Conservation (phyloP, 2,113 vertebrate genomes). For the Calyptomena viridis region DNA sequence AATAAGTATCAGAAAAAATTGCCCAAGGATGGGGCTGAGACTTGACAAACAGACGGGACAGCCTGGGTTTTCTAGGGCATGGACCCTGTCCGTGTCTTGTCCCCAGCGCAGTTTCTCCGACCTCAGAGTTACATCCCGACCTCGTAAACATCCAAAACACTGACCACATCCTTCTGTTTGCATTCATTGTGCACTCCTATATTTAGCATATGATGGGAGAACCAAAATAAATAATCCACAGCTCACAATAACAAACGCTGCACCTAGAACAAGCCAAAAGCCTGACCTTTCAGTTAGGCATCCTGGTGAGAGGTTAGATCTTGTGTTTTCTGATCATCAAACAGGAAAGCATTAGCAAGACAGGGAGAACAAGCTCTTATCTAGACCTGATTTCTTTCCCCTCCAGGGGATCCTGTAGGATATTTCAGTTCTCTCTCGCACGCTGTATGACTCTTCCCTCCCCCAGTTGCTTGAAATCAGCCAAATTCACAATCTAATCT, state of each 20-base stretch:
- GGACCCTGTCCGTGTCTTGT: fast-evolving
- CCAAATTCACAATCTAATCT: constrained; percentile 67
- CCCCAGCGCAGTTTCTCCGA: background rate
- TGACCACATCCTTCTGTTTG: background rate
- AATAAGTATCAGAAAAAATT: background rate
- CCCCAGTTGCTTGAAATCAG: constrained; percentile 49
- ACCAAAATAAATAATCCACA: background rate
- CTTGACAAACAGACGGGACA: background rate
- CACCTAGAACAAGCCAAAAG: background rate
- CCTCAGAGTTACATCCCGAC: background rate
- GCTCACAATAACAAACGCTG: background rate
- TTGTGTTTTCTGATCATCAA: constrained; percentile 50
- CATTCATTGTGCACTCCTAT: background rate
- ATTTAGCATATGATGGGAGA: background rate
- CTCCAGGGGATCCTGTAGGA: constrained; percentile 61
- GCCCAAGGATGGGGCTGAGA: background rate
- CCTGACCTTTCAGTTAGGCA: constrained; percentile 34
- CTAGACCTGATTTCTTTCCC: constrained; percentile 54
- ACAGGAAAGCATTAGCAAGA: constrained; percentile 45
- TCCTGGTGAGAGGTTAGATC: constrained; percentile 39
- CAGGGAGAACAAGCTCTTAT: constrained; percentile 58
- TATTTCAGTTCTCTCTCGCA: constrained; percentile 38
- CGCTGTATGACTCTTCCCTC: constrained; percentile 30
- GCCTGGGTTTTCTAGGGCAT: background rate
- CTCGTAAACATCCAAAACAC: fast-evolving